Conservation (phyloP, 2,797 vertebrate species). For the Gadopsis bispinosus region DNA sequence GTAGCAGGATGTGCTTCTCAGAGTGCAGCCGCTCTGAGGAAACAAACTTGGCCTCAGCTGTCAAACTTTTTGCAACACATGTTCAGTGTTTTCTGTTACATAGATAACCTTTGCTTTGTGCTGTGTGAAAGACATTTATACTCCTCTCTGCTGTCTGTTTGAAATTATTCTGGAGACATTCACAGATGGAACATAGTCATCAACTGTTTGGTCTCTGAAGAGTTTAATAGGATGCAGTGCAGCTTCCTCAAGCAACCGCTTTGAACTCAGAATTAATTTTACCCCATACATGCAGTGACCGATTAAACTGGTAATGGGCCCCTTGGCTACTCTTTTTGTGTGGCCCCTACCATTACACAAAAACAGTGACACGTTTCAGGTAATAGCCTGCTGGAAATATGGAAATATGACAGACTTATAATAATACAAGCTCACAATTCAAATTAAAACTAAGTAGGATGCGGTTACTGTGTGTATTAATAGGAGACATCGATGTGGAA, state of each 20-base stretch:
- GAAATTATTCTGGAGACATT: not conserved
- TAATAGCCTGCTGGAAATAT: not conserved
- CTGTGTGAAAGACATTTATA: not conserved
- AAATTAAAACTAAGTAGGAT: too few relatives aligned
- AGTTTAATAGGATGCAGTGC: constrained; percentile 6
- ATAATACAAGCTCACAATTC: not conserved
- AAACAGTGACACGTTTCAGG: not conserved
- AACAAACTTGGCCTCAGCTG: constrained; percentile 19
- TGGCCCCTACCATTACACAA: not conserved
- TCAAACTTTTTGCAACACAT: constrained; percentile 18
- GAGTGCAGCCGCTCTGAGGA: constrained; percentile 15
- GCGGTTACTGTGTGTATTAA: not conserved
- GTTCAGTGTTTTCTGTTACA: constrained; percentile 1
- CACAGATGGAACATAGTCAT: not conserved
- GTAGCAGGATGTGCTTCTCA: not conserved
- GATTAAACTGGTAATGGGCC: constrained; percentile 1
- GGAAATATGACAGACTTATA: not conserved
- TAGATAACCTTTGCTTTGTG: not conserved
- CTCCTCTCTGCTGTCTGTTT: not conserved
- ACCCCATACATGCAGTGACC: not conserved
- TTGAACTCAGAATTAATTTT: not conserved
- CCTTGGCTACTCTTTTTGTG: not conserved
- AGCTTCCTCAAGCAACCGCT: constrained; percentile 1
- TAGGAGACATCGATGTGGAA: not conserved
- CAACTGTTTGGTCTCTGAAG: not conserved